A percentile compares a stretch with the other conserved stretches of the same genome.
Conservation (phyloP, 2,888 invertebrate genomes). For the Scotopteryx bipunctaria region DNA sequence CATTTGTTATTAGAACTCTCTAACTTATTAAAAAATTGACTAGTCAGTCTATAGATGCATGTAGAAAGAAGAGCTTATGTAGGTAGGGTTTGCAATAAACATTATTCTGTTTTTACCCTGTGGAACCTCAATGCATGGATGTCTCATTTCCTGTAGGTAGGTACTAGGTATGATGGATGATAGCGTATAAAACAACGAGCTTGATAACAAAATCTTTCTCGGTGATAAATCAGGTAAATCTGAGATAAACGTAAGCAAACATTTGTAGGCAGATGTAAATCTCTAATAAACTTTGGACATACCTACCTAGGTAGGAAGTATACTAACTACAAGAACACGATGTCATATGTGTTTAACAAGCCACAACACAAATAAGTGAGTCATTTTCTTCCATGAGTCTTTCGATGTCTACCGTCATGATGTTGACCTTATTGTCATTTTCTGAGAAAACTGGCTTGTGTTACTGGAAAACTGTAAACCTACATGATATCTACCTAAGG, state of each 20-base stretch:
- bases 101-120: too few relatives aligned
- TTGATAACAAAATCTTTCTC: background rate
- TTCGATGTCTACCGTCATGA: background rate
- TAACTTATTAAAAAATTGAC: too few relatives aligned
- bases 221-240: constrained; percentile 5
- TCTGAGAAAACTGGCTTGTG: constrained; percentile 35
- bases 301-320: background rate
- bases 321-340: too few relatives aligned
- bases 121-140: background rate
- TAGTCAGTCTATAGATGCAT: too few relatives aligned
- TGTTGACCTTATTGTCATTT: constrained; percentile 16
- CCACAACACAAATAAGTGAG: background rate
- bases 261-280: background rate
- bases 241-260: background rate
- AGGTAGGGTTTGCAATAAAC: too few relatives aligned
- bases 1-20: constrained; percentile 3
- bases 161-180: constrained; percentile 5
- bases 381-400: background rate
- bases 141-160: constrained; percentile 1
- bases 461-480: constrained; percentile 32
- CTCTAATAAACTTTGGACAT: background rate
- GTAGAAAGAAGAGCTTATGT: too few relatives aligned
- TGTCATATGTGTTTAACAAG: too few relatives aligned
- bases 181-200: background rate
- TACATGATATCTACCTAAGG: background rate